A percentile compares a stretch with the other conserved stretches of the same genome.
Conservation (phyloP, 2,888 invertebrate species). For the Chesias legatella region DNA sequence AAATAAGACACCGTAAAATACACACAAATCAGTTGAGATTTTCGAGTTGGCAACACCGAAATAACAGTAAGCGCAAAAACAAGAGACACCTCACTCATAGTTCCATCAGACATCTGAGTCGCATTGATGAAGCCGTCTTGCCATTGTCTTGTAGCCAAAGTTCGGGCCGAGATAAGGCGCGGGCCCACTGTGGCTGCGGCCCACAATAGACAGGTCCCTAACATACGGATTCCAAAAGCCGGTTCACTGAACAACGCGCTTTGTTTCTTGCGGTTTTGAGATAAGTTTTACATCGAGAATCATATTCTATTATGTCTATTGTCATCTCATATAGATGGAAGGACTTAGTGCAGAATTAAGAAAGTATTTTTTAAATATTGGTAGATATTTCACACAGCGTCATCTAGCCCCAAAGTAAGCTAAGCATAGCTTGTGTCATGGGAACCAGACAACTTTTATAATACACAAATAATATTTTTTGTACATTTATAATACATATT, state of each 20-base stretch:
- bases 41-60: not conserved
- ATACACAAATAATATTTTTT: too few species aligned
- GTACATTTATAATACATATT: too few species aligned
- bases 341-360: too few species aligned
- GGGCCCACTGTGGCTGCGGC: slow-evolving; percentile 38
- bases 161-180: slow-evolving; percentile 43
- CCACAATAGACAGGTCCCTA: slow-evolving; percentile 50
- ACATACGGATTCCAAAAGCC: slow-evolving; percentile 59
- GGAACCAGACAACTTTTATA: too few species aligned
- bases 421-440: too few species aligned
- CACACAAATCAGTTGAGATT: too few species aligned
- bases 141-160: slow-evolving; percentile 59
- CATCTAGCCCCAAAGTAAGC: too few species aligned
- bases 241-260: slow-evolving; percentile 39
- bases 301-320: slow-evolving; percentile 8
- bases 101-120: slow-evolving; percentile 11
- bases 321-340: too few species aligned
- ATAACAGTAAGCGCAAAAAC: slow-evolving; percentile 15
- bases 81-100: slow-evolving; percentile 16
- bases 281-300: slow-evolving; percentile 22
- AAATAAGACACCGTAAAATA: too few species aligned
- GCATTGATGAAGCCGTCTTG: slow-evolving; percentile 31
- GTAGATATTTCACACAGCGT: too few species aligned
- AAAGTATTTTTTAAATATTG: too few species aligned
- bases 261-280: slow-evolving; percentile 39